Conservation (phyloP, 2,888 invertebrate genomes). For the Cataglyphis cursor region DNA sequence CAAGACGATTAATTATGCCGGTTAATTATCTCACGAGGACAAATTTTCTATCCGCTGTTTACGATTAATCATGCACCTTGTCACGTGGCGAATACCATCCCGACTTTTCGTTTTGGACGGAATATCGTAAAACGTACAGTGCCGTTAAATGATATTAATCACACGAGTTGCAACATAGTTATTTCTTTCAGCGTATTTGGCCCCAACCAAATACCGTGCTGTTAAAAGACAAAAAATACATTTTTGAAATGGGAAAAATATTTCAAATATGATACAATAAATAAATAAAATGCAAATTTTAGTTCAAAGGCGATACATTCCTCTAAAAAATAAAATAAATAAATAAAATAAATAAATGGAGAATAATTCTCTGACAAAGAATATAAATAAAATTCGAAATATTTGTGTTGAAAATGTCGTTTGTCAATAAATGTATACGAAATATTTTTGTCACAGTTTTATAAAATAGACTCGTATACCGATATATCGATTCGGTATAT, state of each 20-base stretch:
- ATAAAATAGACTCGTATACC: neutral
- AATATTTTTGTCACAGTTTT: neutral
- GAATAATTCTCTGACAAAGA: neutral
- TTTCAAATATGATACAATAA: conserved; percentile 12
- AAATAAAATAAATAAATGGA: neutral
- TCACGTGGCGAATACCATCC: conserved; percentile 73
- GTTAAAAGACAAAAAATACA: neutral
- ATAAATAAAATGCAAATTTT: conserved; percentile 1
- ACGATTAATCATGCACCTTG: conserved; percentile 80
- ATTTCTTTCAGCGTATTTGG: conserved; percentile 39
- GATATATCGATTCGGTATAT: neutral
- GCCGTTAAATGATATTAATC: conserved; percentile 61
- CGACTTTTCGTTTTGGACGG: conserved; percentile 65
- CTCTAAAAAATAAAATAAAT: neutral
- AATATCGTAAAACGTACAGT: conserved; percentile 57
- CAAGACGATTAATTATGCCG: conserved; percentile 82
- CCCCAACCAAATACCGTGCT: neutral
- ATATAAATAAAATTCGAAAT: neutral
- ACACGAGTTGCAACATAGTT: conserved; percentile 43
- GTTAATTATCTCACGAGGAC: conserved; percentile 83
- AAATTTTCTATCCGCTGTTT: conserved; percentile 82
- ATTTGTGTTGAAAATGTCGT: neutral
- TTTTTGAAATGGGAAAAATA: conserved; percentile 15
- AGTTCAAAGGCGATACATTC: neutral
- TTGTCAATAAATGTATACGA: neutral